A percentile compares a stretch with the other conserved stretches of the same genome.
phyloP scores from a whole-genome alignment of 2,113 vertebrate genomes.

The Columbina picui region DNA sequence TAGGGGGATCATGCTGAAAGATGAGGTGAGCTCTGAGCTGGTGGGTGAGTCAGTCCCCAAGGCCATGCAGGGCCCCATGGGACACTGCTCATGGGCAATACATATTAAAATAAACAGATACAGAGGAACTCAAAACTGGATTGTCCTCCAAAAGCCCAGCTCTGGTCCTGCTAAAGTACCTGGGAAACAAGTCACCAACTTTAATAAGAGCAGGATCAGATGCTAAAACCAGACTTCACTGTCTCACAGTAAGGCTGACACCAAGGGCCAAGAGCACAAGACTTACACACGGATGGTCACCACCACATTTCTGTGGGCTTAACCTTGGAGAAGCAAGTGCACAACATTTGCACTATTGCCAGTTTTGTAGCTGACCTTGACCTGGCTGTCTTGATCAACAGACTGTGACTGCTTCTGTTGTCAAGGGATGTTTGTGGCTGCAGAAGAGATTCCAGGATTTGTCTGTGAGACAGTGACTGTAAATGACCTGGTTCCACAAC shows the following conservation, averaged over 20 bases:
- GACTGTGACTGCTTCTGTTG: neutral
- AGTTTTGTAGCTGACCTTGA: neutral
- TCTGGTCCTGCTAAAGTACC: neutral
- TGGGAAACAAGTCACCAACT: neutral
- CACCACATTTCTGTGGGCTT: rapidly evolving
- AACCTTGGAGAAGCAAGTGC: neutral
- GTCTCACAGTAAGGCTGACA: neutral
- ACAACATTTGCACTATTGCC: neutral
- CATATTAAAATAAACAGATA: neutral
- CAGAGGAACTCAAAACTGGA: rapidly evolving
- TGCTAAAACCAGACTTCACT: neutral
- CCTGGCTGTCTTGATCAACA: neutral
- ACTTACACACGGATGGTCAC: neutral
- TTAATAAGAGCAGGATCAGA: neutral
- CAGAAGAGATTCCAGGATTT: neutral
- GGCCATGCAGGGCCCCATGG: neutral
- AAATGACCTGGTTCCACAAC: neutral
- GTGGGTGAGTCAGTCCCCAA: neutral
- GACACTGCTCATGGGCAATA: neutral
- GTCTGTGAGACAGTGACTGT: neutral
- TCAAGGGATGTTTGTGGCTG: neutral
- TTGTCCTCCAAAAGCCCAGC: neutral
- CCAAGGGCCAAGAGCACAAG: neutral
- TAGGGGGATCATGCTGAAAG: neutral
- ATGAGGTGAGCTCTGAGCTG: neutral